These are phyloP conservation scores for Dicyrtoma fusca DNA, from an alignment of 2,888 invertebrate genomes.

Conservation along the genomic window DNA sequence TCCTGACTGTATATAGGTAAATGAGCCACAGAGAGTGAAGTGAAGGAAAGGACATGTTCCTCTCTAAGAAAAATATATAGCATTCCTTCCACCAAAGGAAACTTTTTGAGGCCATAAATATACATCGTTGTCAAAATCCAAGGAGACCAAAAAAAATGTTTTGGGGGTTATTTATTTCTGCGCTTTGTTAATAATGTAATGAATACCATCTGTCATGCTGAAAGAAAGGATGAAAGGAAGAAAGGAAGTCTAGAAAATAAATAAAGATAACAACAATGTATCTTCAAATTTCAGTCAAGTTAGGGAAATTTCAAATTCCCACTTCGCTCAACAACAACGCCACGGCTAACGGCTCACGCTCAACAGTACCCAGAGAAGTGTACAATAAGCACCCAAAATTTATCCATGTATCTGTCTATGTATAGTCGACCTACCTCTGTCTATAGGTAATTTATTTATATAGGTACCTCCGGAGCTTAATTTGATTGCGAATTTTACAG, in stretches of 20 bases:
- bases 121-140: constrained; percentile 24
- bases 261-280: constrained; percentile 23
- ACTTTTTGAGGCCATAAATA: constrained; percentile 31
- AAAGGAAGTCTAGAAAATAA: constrained; percentile 34
- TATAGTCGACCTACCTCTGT: too few species aligned
- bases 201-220: constrained; percentile 38
- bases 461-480: too few species aligned
- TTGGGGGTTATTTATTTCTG: constrained; percentile 34
- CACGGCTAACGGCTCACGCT: too few species aligned
- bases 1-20: background rate
- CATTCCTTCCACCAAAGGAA: background rate
- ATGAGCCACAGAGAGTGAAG: background rate
- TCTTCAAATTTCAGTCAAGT: background rate
- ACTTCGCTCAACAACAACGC: background rate
- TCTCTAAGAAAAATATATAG: background rate
- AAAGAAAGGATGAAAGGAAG: constrained; percentile 20
- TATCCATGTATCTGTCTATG: too few species aligned
- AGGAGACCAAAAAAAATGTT: constrained; percentile 9
- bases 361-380: too few species aligned
- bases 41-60: background rate
- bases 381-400: too few species aligned
- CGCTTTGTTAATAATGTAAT: constrained; percentile 38
- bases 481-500: too few species aligned
- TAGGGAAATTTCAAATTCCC: background rate
- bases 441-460: too few species aligned